phyloP scores from a whole-genome alignment of 2,888 invertebrate genomes.

The Tipula confusa region DNA sequence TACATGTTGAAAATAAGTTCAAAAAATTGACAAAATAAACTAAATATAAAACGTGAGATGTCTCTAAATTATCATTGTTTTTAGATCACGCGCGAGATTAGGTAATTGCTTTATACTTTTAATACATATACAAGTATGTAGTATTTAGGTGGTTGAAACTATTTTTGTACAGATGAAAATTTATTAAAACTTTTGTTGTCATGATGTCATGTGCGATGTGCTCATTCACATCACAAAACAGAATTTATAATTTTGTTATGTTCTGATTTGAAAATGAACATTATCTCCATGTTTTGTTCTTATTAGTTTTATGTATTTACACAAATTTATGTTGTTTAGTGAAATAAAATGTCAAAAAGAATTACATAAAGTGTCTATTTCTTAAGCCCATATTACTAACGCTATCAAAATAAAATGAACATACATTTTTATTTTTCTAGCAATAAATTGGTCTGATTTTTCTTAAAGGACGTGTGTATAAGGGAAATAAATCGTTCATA shows the following conservation, averaged over 20 bases:
- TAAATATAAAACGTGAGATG: too few species aligned
- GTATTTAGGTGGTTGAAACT: background rate
- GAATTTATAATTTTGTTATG: slow-evolving; percentile 20
- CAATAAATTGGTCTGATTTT: background rate
- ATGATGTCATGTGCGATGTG: background rate
- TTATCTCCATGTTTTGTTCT: background rate
- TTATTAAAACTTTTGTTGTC: background rate
- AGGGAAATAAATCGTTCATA: too few species aligned
- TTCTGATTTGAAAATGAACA: background rate
- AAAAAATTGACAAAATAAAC: background rate
- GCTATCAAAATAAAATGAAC: background rate
- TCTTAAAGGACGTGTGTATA: too few species aligned
- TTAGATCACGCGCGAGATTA: background rate
- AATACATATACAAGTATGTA: background rate
- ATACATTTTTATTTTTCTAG: background rate
- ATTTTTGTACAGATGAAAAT: background rate
- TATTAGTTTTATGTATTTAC: background rate
- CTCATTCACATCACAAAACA: background rate
- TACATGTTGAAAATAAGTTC: background rate
- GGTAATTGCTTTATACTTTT: background rate
- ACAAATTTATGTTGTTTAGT: background rate
- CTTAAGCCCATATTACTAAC: background rate
- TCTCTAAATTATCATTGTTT: background rate
- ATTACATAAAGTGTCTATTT: background rate
- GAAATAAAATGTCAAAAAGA: background rate